Conservation (phyloP, 2,797 vertebrate species). For the Leptatherina wallacei region DNA sequence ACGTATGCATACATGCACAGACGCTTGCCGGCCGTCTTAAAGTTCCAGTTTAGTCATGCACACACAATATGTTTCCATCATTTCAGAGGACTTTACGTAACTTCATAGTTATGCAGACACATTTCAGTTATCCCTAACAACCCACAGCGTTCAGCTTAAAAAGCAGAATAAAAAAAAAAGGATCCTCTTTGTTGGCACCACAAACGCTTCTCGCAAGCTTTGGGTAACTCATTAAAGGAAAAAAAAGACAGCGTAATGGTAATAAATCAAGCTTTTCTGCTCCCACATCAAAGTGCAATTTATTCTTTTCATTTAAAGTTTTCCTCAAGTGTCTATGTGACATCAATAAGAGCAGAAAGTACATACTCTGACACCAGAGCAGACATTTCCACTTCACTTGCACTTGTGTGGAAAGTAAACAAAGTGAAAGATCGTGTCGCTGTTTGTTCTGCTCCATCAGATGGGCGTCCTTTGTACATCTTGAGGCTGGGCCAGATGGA, state of each 20-base stretch:
- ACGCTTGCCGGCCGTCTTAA: neutral
- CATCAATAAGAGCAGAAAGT: neutral
- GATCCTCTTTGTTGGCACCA: conserved; percentile 24
- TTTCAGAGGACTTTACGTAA: neutral
- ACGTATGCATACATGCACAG: neutral
- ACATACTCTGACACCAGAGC: conserved; percentile 5
- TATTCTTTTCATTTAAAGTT: conserved; percentile 13
- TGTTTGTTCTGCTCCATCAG: conserved; percentile 70
- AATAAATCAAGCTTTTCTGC: conserved; percentile 22
- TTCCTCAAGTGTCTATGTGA: neutral
- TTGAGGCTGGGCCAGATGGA: conserved; percentile 99
- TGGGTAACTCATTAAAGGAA: conserved; percentile 17
- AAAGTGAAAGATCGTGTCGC: conserved; percentile 19
- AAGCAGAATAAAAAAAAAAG: conserved; percentile 26
- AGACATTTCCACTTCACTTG: conserved; percentile 11
- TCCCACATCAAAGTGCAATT: conserved; percentile 3
- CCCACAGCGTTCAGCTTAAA: conserved; percentile 16
- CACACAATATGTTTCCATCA: neutral
- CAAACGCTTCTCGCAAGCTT: conserved; percentile 3
- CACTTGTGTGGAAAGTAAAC: conserved; percentile 34
- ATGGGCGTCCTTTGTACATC: conserved; percentile 95
- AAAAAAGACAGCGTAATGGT: neutral
- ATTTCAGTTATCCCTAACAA: conserved; percentile 7
- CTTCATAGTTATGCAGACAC: neutral
- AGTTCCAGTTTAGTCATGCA: neutral